phyloP scores from a whole-genome alignment of 1,140 invertebrate genomes.

The Pseudomyrmex pallidus region DNA sequence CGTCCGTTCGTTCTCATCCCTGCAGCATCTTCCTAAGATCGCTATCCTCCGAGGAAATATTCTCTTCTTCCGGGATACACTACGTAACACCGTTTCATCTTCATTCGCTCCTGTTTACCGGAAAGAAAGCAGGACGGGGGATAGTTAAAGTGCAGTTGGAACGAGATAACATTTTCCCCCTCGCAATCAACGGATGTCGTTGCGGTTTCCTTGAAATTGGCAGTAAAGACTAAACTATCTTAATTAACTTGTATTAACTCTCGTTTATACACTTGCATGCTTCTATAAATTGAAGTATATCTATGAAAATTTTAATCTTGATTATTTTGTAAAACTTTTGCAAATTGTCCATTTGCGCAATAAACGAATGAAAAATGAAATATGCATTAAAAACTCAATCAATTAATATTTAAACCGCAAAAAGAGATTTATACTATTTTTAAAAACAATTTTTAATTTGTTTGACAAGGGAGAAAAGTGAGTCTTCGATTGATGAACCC shows the following conservation, averaged over 20 bases:
- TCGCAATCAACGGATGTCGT: constrained; percentile 10
- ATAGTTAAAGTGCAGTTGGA: constrained; percentile 46
- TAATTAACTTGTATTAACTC: neutral
- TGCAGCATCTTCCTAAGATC: constrained; percentile 49
- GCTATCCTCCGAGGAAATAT: constrained; percentile 60
- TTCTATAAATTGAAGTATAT: no score
- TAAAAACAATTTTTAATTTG: no score
- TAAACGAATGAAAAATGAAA: no score
- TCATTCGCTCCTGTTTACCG: constrained; percentile 47
- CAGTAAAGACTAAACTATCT: neutral
- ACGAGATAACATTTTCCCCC: constrained; percentile 1
- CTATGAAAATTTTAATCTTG: no score
- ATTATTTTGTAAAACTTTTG: no score
- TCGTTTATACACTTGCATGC: no score
- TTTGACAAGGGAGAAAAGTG: no score
- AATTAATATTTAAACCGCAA: no score
- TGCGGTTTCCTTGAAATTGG: neutral
- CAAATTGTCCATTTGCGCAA: no score
- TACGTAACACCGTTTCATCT: constrained; percentile 54
- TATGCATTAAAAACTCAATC: no score
- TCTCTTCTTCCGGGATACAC: constrained; percentile 32
- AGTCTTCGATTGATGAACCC: no score
- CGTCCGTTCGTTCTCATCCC: constrained; percentile 51
- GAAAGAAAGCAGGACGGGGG: constrained; percentile 25
- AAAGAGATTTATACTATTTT: no score